These are phyloP conservation scores for Parotocinclus haroldoi DNA, from an alignment of 2,797 vertebrate genomes.

Conservation along the genomic window DNA sequence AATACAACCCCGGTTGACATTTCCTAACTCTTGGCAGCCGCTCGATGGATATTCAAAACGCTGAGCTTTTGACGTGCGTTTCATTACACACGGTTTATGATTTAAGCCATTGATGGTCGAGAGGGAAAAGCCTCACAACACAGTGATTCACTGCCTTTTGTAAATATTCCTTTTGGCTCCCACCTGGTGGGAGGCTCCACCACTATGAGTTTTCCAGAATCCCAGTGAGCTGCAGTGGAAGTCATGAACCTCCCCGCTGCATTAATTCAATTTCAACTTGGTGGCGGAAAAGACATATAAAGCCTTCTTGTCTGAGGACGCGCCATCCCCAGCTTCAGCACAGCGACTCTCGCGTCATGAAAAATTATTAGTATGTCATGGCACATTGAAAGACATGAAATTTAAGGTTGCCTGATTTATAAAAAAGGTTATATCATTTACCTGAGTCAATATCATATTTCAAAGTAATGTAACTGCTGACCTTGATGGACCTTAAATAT, in stretches of 20 bases:
- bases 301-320: conserved; percentile 25
- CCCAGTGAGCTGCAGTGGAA: conserved; percentile 47
- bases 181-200: conserved; percentile 52
- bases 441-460: no score
- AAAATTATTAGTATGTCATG: no score
- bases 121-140: conserved; percentile 71
- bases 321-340: background rate
- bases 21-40: conserved; percentile 31
- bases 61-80: conserved; percentile 47
- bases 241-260: conserved; percentile 38
- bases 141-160: conserved; percentile 76
- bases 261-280: conserved; percentile 51
- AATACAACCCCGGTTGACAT: conserved; percentile 34
- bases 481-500: no score
- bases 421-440: no score
- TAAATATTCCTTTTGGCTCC: conserved; percentile 85
- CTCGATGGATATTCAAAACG: conserved; percentile 52
- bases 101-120: conserved; percentile 56
- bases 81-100: conserved; percentile 55
- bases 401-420: no score
- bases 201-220: conserved; percentile 77
- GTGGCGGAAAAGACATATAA: conserved; percentile 31
- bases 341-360: no score
- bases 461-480: no score
- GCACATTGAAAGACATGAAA: no score